Conservation (phyloP, 1,140 invertebrate species). For the Drosophila chauvacae region DNA sequence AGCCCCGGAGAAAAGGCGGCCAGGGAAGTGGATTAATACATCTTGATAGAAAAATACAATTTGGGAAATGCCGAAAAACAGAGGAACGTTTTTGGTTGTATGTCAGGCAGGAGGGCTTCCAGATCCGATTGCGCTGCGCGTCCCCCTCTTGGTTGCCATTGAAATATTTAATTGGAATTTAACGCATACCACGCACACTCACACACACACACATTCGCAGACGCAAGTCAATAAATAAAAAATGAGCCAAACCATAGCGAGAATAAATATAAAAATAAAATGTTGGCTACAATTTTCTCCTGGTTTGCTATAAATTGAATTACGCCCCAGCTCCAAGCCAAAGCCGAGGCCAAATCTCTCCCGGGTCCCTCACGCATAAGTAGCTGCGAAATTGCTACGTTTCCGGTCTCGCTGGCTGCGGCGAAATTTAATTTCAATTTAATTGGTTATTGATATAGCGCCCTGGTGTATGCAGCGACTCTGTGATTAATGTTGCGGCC, state of each 20-base stretch:
- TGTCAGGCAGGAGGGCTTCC: conserved; percentile 12
- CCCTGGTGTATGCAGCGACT: conserved; percentile 71
- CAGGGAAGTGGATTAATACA: conserved; percentile 79
- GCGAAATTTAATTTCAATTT: conserved; percentile 82
- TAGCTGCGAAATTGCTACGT: conserved; percentile 72
- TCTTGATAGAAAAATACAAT: conserved; percentile 71
- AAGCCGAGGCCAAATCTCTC: conserved; percentile 58
- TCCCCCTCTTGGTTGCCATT: conserved; percentile 51
- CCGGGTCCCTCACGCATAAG: conserved; percentile 61
- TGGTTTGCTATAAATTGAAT: conserved; percentile 74
- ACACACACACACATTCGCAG: not conserved
- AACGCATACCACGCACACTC: conserved; percentile 69
- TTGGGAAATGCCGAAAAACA: conserved; percentile 46
- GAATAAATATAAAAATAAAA: conserved; percentile 45
- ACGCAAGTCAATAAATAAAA: conserved; percentile 77
- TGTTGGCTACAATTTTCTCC: conserved; percentile 65
- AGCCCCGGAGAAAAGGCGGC: conserved; percentile 42
- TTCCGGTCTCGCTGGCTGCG: conserved; percentile 45
- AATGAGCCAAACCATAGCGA: conserved; percentile 48
- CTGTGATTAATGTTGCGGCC: conserved; percentile 80
- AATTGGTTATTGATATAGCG: conserved; percentile 81
- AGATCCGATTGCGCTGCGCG: conserved; percentile 37
- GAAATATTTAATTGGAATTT: conserved; percentile 83
- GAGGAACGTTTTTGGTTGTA: conserved; percentile 37
- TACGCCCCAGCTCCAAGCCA: conserved; percentile 49